A percentile compares a stretch with the other conserved stretches of the same genome.
Evolutionary conservation across 2,113 vertebrate genomes (phyloP).

Genomic region (Oncorhynchus keta): DNA sequence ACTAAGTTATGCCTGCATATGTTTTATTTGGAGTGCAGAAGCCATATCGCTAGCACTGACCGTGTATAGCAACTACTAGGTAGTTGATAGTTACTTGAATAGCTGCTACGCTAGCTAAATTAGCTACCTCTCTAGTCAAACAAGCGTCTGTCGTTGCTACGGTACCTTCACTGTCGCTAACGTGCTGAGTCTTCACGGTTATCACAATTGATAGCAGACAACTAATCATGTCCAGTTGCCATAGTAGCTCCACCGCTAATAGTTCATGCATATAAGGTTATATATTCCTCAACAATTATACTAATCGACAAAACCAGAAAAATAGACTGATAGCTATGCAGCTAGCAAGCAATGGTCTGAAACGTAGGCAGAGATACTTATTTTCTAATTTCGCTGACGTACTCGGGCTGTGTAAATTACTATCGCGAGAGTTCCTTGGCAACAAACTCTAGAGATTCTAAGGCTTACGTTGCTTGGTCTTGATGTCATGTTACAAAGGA

Average conservation of each 20-base stretch:
- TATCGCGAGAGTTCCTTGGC: background rate
- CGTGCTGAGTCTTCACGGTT: background rate
- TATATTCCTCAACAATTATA: background rate
- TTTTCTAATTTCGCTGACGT: background rate
- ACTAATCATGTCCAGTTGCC: background rate
- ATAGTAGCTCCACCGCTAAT: background rate
- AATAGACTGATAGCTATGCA: background rate
- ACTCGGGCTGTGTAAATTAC: background rate
- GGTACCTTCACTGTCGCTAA: slow-evolving; percentile 27
- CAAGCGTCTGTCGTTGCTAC: slow-evolving; percentile 34
- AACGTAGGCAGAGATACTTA: no score
- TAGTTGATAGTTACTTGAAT: background rate
- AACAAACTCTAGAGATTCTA: background rate
- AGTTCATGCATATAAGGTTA: background rate
- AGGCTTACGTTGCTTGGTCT: no score
- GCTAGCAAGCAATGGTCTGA: no score
- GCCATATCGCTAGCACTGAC: no score
- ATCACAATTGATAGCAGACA: background rate
- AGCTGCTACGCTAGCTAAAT: background rate
- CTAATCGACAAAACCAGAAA: background rate
- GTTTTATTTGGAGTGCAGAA: no score
- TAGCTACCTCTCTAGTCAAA: background rate
- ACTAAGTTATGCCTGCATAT: no score
- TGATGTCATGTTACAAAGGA: no score
- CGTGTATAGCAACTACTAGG: no score